These are phyloP conservation scores for Neria commutata DNA, from an alignment of 2,888 invertebrate species.

Conservation along the genomic window DNA sequence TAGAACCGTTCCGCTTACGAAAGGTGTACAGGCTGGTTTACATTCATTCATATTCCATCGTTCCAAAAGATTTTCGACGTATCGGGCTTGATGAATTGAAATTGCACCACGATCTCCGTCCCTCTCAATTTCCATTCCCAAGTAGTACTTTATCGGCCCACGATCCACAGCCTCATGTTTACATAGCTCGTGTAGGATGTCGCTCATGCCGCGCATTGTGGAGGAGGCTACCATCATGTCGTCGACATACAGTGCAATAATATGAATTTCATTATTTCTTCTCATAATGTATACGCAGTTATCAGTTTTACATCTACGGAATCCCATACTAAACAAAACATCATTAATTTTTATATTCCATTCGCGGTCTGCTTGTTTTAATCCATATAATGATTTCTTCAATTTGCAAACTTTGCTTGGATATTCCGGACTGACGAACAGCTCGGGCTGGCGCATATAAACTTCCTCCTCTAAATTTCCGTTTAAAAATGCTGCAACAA, in stretches of 20 bases:
- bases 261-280: constrained; percentile 13
- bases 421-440: too few species aligned
- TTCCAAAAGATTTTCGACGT: constrained; percentile 11
- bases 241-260: constrained; percentile 23
- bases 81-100: constrained; percentile 14
- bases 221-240: constrained; percentile 19
- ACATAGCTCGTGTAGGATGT: constrained; percentile 11
- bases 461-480: too few species aligned
- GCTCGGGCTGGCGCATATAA: too few species aligned
- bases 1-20: constrained; percentile 12
- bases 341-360: constrained; percentile 22
- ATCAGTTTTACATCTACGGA: constrained; percentile 38
- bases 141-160: constrained; percentile 19
- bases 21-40: constrained; percentile 9
- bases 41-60: too few species aligned
- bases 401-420: constrained; percentile 13
- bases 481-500: too few species aligned
- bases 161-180: constrained; percentile 14
- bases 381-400: constrained; percentile 15
- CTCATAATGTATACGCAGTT: constrained; percentile 12
- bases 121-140: constrained; percentile 25
- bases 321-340: constrained; percentile 40
- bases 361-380: constrained; percentile 20
- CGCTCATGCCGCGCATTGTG: not conserved
- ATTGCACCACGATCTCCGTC: constrained; percentile 12